Base-by-base conservation (phyloP, 2,888 invertebrate genomes). In the Exocentrus adspersus region DNA sequence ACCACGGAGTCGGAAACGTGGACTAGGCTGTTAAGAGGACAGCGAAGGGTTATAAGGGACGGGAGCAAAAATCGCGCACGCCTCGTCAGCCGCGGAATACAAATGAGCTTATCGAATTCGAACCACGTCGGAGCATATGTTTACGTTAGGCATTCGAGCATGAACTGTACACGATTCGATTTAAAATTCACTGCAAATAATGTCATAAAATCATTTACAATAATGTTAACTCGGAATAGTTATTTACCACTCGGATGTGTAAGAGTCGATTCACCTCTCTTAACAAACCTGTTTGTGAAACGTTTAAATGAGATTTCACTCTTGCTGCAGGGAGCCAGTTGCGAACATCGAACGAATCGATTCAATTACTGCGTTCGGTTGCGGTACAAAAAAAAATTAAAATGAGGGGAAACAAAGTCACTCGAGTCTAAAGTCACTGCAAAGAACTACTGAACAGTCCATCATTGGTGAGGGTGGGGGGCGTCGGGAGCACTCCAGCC, bases 91-190 rank as follows among this genome's bases (percentile, higher is more conserved):
- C 59, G 65, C 60, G 64, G 75, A 73, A 76, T 75, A 75, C 72
- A 73, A 77, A 77, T 75, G 61, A 74, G 71, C 75, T 74, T 68
- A 72, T 75, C 72, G 70, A 72, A 75, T 74, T 74, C 76, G 71
- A 74, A 72, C 67, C 70, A 70, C 75, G 75, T 71, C 58, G 58
- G 65, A 64, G 70, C n/a, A n/a, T 70, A 70, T 74, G 70, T 74
- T 72, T 71, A 70, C 71, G 72, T 70, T 71, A 70, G 66, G 68
- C 71, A 72, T 71, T 70, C 75, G 73, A 74, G 74, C 74, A 71
- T 74, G 66, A 75, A 64, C 60, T 53, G 73, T 68, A 72, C 73
- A 74, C 75, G 74, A 73, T 75, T 72, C 67, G 60, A 71, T 72
- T 74, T 69, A 64, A 72, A 72, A 75, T 56, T 62, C 43, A 60